These are phyloP conservation scores for Neuroscelio doddi DNA, from an alignment of 2,888 invertebrate genomes.

Conservation along the genomic window DNA sequence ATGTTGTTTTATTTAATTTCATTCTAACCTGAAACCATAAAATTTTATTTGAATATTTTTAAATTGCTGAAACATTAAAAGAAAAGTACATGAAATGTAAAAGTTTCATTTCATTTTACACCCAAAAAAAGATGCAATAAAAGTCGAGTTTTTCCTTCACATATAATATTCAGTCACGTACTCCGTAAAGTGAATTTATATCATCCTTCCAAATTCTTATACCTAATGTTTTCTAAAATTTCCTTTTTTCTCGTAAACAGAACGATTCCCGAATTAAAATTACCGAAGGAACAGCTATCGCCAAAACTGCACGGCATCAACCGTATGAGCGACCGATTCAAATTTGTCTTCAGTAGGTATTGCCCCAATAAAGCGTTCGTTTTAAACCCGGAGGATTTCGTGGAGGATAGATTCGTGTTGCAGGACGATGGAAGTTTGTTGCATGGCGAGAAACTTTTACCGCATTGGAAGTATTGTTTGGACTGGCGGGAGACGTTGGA, in stretches of 20 bases:
- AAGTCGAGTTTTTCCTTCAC: background rate
- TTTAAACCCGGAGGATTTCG: slow-evolving; percentile 49
- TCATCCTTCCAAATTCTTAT: background rate
- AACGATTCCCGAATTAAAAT: slow-evolving; percentile 28
- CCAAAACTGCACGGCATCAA: slow-evolving; percentile 26
- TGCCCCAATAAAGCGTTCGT: slow-evolving; percentile 46
- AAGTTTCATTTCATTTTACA: no score
- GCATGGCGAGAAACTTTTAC: slow-evolving; percentile 5
- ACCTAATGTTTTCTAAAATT: background rate
- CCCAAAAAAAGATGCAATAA: background rate
- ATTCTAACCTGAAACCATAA: no score
- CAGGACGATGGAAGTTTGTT: slow-evolving; percentile 56
- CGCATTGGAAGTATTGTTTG: slow-evolving; percentile 54
- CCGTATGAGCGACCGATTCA: slow-evolving; percentile 49
- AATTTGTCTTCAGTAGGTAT: slow-evolving; percentile 41
- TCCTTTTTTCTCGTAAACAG: slow-evolving; percentile 18
- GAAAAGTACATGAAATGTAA: background rate
- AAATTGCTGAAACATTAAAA: background rate
- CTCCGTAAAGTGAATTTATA: background rate
- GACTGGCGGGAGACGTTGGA: slow-evolving; percentile 53
- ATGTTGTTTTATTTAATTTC: no score
- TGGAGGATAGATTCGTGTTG: slow-evolving; percentile 54
- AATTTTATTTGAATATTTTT: background rate
- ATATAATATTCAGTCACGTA: background rate
- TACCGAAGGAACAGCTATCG: slow-evolving; percentile 20